These are phyloP conservation scores for Pangasianodon hypophthalmus DNA, from an alignment of 2,113 vertebrate genomes.

Conservation along the genomic window DNA sequence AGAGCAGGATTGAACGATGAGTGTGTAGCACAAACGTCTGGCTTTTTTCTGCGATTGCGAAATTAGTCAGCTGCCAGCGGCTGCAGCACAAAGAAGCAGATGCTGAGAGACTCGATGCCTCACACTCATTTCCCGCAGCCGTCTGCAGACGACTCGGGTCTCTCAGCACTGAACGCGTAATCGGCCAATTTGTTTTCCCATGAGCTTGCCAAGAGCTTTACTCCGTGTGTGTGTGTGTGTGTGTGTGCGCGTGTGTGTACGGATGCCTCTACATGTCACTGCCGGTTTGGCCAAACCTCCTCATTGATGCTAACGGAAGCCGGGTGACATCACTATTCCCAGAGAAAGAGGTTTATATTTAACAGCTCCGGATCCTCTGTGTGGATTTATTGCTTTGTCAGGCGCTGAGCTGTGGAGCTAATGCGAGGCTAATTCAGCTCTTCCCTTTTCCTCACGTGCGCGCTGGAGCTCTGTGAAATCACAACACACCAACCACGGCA, in stretches of 20 bases:
- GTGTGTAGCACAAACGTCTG: neutral
- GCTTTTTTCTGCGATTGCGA: neutral
- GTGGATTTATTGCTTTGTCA: constrained; percentile 58
- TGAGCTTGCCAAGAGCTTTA: constrained; percentile 33
- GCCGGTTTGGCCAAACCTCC: constrained; percentile 60
- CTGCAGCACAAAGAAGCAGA: constrained; percentile 37
- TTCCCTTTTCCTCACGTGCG: neutral
- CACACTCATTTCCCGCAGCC: neutral
- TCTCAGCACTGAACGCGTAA: constrained; percentile 36
- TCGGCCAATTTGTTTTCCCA: constrained; percentile 24
- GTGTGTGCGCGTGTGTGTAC: constrained; percentile 53
- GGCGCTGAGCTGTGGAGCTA: neutral
- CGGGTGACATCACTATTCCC: constrained; percentile 64
- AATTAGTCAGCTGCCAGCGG: constrained; percentile 32
- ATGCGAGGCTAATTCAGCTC: neutral
- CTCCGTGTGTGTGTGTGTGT: constrained; percentile 59
- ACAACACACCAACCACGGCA: neutral
- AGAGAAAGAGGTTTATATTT: constrained; percentile 55
- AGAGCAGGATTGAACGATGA: neutral
- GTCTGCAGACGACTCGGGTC: neutral
- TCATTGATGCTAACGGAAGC: constrained; percentile 59
- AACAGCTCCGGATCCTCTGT: constrained; percentile 42
- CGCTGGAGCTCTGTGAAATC: neutral
- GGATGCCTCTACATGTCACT: constrained; percentile 57
- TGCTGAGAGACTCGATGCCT: constrained; percentile 24